These are phyloP conservation scores for Musca domestica DNA, from an alignment of 1,140 invertebrate species.

Conservation along the genomic window DNA sequence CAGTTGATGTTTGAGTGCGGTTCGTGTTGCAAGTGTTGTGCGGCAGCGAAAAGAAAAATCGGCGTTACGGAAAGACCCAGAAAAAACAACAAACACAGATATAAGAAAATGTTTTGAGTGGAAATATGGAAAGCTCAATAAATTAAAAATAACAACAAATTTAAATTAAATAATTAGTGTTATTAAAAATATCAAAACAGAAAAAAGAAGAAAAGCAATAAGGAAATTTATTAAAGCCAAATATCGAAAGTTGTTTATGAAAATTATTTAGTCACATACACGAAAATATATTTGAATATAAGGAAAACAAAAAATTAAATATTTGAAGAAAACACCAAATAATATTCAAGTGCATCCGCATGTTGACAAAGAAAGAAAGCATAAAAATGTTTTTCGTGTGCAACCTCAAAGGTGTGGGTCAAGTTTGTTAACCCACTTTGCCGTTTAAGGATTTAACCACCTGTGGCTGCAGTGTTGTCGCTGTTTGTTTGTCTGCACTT, in stretches of 20 bases:
- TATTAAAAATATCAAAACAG: neutral
- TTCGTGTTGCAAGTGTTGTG: constrained; percentile 17
- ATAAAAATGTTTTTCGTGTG: neutral
- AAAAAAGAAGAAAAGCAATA: neutral
- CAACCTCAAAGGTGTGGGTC: constrained; percentile 7
- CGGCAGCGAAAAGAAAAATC: neutral
- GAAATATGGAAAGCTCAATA: neutral
- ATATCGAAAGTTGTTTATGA: neutral
- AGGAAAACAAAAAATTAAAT: neutral
- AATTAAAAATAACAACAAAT: neutral
- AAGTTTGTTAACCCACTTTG: constrained; percentile 20
- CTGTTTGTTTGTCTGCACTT: neutral
- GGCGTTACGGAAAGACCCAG: no score
- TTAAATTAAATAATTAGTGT: neutral
- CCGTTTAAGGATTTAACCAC: constrained; percentile 14
- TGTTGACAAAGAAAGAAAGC: neutral
- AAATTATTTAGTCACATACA: neutral
- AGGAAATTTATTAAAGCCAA: neutral
- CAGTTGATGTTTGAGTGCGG: constrained; percentile 19
- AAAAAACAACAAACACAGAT: no score
- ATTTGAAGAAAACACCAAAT: neutral
- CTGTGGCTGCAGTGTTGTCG: no score
- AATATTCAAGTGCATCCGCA: no score
- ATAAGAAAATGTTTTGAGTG: neutral
- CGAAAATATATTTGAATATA: neutral